Percentiles rank a stretch among this genome's conserved stretches.
phyloP scores from a whole-genome alignment of 2,888 invertebrate species.

The Parnassius orleans region DNA sequence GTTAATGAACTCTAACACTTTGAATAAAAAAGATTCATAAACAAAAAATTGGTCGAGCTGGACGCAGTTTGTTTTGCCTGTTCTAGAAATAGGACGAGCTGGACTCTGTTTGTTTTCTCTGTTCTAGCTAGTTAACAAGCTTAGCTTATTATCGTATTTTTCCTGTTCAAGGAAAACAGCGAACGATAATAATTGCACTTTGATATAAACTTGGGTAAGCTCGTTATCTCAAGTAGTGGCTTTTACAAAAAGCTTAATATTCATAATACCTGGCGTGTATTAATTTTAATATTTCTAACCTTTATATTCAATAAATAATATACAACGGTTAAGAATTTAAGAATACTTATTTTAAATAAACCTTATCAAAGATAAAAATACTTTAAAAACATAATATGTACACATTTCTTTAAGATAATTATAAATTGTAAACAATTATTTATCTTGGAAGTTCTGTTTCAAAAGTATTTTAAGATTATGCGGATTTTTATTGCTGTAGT shows the following conservation, averaged over 20 bases:
- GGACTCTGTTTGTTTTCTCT: slow-evolving; percentile 16
- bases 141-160: slow-evolving; percentile 21
- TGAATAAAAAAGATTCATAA: too few species aligned
- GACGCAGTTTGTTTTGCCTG: too few species aligned
- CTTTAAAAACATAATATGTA: neutral
- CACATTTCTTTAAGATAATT: slow-evolving; percentile 5
- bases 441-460: slow-evolving; percentile 5
- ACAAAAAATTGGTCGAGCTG: too few species aligned
- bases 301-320: too few species aligned
- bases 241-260: too few species aligned
- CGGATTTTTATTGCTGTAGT: slow-evolving; percentile 10
- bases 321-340: too few species aligned
- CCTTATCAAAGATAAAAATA: neutral
- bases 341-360: too few species aligned
- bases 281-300: too few species aligned
- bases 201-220: slow-evolving; percentile 9
- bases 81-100: neutral
- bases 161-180: slow-evolving; percentile 14
- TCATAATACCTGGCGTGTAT: too few species aligned
- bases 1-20: too few species aligned
- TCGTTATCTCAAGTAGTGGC: neutral
- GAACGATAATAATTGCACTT: slow-evolving; percentile 17
- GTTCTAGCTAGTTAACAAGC: slow-evolving; percentile 15
- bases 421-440: slow-evolving; percentile 17
- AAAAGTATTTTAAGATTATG: slow-evolving; percentile 14